Evolutionary conservation across 2,888 invertebrate species (phyloP), one percentile per base, ranked within the genome.

Genomic region (Phengaris alcon): DNA sequence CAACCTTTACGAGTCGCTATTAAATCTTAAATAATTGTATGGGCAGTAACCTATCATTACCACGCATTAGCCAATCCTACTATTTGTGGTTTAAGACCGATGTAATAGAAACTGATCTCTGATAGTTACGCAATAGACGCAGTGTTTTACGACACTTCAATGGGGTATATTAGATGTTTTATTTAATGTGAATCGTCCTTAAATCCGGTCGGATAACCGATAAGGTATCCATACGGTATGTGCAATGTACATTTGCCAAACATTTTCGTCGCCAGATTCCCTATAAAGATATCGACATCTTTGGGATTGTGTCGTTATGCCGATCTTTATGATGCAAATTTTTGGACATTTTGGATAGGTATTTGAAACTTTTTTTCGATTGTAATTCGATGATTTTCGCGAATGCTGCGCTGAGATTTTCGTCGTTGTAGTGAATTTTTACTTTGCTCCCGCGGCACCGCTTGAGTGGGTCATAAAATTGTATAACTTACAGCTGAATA

Each of bases 151-250:
- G 87, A 85, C 80, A 83, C 79, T 81, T 82, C 84, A 85, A 87
- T 88, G 85, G 81, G 81, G 80, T 90, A 89, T 88, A 84, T 82
- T 80, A 82, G 80, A 80, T 77, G 83, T 85, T 85, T 89, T 87
- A 88, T 88, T 89, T 87, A 88, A 90, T 89, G 87, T 82, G 83
- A 86, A 85, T 84, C 84, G 82, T 87, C 84, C 84, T 87, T 85
- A 85, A 86, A 85, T 86, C 84, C 88, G 84, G 86, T 88, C 88
- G 85, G 84, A 85, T 84, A 83, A 83, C 81, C 82, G 80, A 79
- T 84, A 81, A 85, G 80, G 81, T 78, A 79, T 35, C 35, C 35
- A 4, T 35, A 35, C 35, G 76, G 64, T 76, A 55, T 75, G 57
- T 68, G 44, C 44, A 10, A 48, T 3, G 48, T 68, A 44, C 68